Percentiles rank a stretch among this genome's conserved stretches.
These are phyloP conservation scores for Carettochelys insculpta DNA, from an alignment of 2,113 vertebrate species.

Conservation along the genomic window DNA sequence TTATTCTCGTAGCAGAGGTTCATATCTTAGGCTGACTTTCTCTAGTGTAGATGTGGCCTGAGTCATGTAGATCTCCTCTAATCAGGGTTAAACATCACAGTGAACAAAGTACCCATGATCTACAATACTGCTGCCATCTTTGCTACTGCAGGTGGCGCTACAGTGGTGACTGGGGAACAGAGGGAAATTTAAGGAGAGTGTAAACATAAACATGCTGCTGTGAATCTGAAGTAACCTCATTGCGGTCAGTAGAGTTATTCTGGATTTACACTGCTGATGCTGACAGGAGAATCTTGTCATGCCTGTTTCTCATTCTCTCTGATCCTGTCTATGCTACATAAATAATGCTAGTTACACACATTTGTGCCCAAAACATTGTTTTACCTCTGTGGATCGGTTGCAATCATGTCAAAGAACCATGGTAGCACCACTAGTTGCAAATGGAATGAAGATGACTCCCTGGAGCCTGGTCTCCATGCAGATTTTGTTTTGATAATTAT, in stretches of 20 bases:
- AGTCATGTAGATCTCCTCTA: rapidly evolving
- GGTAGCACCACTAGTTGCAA: background rate
- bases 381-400: conserved; percentile 46
- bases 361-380: conserved; percentile 4
- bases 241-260: background rate
- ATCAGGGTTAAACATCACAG: background rate
- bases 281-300: background rate
- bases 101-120: background rate
- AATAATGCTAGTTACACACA: background rate
- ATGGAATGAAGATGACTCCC: background rate
- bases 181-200: background rate
- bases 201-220: background rate
- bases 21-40: too few relatives aligned
- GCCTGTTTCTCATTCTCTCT: background rate
- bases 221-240: background rate
- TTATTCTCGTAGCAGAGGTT: too few relatives aligned
- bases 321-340: background rate
- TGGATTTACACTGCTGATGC: background rate
- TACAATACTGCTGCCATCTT: background rate
- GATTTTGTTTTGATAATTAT: conserved; percentile 29
- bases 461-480: conserved; percentile 10
- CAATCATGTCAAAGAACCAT: background rate
- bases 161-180: background rate
- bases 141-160: background rate
- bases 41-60: too few relatives aligned